Percentiles rank a stretch among this genome's conserved stretches.
These are phyloP conservation scores for Tanaodytes sp. DNA, from an alignment of 2,888 invertebrate species.

Conservation along the genomic window DNA sequence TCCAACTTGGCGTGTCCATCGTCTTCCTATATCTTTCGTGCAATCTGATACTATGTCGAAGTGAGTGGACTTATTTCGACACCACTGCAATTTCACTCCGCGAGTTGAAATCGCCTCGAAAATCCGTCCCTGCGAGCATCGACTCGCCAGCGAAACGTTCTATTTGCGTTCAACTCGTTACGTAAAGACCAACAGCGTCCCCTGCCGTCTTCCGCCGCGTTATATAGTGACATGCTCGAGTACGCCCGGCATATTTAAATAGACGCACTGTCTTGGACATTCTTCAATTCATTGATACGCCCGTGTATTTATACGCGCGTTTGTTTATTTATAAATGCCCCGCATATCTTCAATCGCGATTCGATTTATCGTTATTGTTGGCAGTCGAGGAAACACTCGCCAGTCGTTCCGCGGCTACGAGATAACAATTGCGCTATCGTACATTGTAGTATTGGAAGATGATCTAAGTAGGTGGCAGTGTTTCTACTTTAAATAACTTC, in stretches of 20 bases:
- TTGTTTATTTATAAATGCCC: slow-evolving; percentile 26
- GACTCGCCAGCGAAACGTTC: slow-evolving; percentile 32
- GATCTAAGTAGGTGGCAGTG: too few species aligned
- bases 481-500: too few species aligned
- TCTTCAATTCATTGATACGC: slow-evolving; percentile 43
- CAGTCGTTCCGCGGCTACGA: slow-evolving; percentile 2
- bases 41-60: neutral
- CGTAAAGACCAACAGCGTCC: slow-evolving; percentile 20
- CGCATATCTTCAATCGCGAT: slow-evolving; percentile 24
- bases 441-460: too few species aligned
- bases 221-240: slow-evolving; percentile 42
- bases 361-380: slow-evolving; percentile 36
- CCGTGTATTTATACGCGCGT: slow-evolving; percentile 27
- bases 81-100: slow-evolving; percentile 5
- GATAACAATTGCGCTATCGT: too few species aligned
- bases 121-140: slow-evolving; percentile 25
- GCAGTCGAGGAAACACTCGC: too few species aligned
- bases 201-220: slow-evolving; percentile 19
- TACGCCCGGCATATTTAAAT: slow-evolving; percentile 37
- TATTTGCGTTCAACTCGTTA: slow-evolving; percentile 30
- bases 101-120: neutral
- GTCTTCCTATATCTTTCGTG: neutral
- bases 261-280: slow-evolving; percentile 31
- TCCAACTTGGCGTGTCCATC: too few species aligned
- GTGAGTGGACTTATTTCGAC: slow-evolving; percentile 2